Evolutionary conservation across 2,888 invertebrate genomes (phyloP), one percentile per base, ranked within the genome.

Genomic region (Drosophila helvetica): DNA sequence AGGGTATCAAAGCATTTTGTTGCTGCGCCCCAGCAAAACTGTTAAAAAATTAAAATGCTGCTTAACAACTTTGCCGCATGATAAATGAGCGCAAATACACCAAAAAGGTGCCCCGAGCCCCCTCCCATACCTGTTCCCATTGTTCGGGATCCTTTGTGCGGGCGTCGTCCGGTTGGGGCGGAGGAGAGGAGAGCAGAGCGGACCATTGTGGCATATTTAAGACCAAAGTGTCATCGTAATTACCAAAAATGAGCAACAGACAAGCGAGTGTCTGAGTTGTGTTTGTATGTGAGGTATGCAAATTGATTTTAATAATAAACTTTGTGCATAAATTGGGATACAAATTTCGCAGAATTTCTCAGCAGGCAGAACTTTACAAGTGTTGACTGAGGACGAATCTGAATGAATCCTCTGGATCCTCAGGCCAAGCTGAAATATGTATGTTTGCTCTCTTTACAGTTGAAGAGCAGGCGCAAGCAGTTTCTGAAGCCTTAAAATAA

Each of bases 31-130:
- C 71, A 70, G 70, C 65, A 77, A 79, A 84, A 83, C 77, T 73
- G 84, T 82, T 82, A 68, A 83, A 82, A 84, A 79, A 78, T 85
- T 81, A 78, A 85, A 86, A 86, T 83, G 77, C 80, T 83, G 80
- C 80, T 80, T 79, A 80, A 80, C 81, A 78, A 80, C 73, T 86
- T 84, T 77, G 72, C 67, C 68, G 79, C 77, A 78, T 84, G 84
- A 84, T 86, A 84, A 84, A 84, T 81, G 83, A 78, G 81, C 72
- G 59, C 66, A 74, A 72, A 74, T 67, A 68, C 71, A 74, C 59
- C 71, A 73, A 67, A 74, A 74, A 80, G 68, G 79, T 77, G 69
- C 57, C 52, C 62, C 19, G 18, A 17, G 19, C 18, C 27, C 47
- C 45, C 33, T 17, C 9, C 33, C 48, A 1, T 47, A 68, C 69